A percentile compares a stretch with the other conserved stretches of the same genome.
These are phyloP conservation scores for Ctenicera cuprea DNA, from an alignment of 2,888 invertebrate species.

Conservation along the genomic window DNA sequence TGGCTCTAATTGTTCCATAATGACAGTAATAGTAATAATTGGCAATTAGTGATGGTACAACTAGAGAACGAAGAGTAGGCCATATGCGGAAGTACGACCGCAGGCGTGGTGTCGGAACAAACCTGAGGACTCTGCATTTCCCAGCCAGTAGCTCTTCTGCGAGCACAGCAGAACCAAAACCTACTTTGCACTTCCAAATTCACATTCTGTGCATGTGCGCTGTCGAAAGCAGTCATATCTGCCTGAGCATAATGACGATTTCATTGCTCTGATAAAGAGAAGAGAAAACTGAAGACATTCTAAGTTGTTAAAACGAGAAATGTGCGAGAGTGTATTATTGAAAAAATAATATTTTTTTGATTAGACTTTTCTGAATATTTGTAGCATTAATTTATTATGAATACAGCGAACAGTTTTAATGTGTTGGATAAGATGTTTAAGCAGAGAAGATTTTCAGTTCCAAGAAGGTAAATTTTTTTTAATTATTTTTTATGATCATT, in stretches of 20 bases:
- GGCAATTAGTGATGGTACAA: neutral
- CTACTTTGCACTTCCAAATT: constrained; percentile 21
- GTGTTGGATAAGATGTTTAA: constrained; percentile 46
- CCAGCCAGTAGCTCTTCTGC: constrained; percentile 62
- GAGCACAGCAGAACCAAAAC: constrained; percentile 41
- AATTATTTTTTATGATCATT: constrained; percentile 5
- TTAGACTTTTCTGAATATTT: neutral
- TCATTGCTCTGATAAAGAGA: constrained; percentile 1
- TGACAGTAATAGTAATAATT: too few species aligned
- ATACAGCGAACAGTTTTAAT: neutral
- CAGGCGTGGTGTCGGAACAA: constrained; percentile 65
- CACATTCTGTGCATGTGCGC: constrained; percentile 30
- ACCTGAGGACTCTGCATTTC: constrained; percentile 55
- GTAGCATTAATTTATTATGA: neutral
- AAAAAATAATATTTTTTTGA: neutral
- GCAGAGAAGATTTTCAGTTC: constrained; percentile 51
- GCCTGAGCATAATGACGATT: constrained; percentile 5
- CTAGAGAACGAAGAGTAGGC: constrained; percentile 54
- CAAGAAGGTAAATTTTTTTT: constrained; percentile 54
- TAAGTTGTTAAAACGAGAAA: neutral
- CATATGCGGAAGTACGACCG: constrained; percentile 58
- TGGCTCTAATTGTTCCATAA: neutral
- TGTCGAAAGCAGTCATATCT: constrained; percentile 9
- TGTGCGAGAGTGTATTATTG: neutral
- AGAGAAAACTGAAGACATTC: neutral